Percentiles rank a stretch among this genome's conserved stretches.
phyloP scores from a whole-genome alignment of 2,113 vertebrate genomes.

The Cheilinus undulatus region DNA sequence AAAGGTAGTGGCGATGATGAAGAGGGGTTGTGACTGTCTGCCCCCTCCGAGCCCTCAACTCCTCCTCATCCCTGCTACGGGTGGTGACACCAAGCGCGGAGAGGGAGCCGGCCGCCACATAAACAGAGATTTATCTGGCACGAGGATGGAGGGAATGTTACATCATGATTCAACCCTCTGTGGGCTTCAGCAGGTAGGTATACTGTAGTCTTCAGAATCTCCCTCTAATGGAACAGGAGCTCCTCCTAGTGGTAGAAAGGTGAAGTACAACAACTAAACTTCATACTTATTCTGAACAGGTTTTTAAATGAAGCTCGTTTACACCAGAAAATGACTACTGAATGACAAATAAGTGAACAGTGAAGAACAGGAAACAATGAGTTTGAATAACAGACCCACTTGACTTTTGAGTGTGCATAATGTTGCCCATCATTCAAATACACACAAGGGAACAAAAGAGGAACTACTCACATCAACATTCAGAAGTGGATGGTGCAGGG shows the following conservation, averaged over 20 bases:
- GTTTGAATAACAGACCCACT: neutral
- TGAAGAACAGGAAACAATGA: neutral
- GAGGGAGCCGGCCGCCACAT: conserved; percentile 3
- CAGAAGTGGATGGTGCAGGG: no score
- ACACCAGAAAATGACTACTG: neutral
- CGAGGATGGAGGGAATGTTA: conserved; percentile 29
- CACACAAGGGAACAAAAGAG: neutral
- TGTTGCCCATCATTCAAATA: neutral
- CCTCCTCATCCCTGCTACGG: neutral
- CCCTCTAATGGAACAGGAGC: conserved; percentile 34
- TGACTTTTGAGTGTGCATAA: neutral
- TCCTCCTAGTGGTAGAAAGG: conserved; percentile 42
- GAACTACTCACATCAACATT: neutral
- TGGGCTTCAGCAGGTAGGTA: conserved; percentile 14
- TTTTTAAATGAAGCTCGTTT: neutral
- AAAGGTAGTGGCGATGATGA: conserved; percentile 50
- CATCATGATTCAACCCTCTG: conserved; percentile 52
- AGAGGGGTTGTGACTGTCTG: conserved; percentile 42
- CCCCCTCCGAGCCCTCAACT: neutral
- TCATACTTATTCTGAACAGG: conserved; percentile 3
- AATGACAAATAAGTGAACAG: neutral
- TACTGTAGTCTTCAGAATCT: neutral
- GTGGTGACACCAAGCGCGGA: conserved; percentile 20
- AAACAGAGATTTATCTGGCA: conserved; percentile 37
- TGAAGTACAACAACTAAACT: conserved; percentile 24